phyloP scores from a whole-genome alignment of 2,888 invertebrate genomes.

The Gryllus longicercus region DNA sequence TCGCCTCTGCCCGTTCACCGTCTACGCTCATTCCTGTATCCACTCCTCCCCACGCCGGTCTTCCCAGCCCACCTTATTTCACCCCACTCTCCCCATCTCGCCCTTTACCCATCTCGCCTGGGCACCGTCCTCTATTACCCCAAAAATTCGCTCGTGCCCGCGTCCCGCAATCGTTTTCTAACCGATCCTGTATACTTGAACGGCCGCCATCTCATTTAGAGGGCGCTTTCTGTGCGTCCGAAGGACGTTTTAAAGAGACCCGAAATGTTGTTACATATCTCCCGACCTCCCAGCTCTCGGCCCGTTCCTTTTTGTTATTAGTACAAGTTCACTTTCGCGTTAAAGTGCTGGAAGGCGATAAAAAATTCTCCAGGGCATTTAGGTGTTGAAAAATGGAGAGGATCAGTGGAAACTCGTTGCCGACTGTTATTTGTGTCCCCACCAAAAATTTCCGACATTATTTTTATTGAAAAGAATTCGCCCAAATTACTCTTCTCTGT shows the following conservation, averaged over 20 bases:
- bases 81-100: no score
- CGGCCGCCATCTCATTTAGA: neutral
- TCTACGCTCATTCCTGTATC: no score
- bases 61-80: no score
- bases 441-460: neutral
- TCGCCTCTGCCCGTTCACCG: no score
- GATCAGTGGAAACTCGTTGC: neutral
- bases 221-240: neutral
- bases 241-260: neutral
- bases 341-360: neutral
- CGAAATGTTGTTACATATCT: neutral
- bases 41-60: no score
- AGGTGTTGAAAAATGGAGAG: neutral
- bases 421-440: neutral
- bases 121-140: neutral
- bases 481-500: neutral
- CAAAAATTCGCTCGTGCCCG: neutral
- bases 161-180: neutral
- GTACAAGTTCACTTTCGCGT: neutral
- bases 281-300: neutral
- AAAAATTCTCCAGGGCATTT: neutral
- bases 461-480: neutral
- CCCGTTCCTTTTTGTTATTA: neutral
- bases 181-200: neutral
- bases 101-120: no score